Percentiles rank a stretch among this genome's conserved stretches.
phyloP scores from a whole-genome alignment of 2,113 vertebrate genomes.

The Aramus guarauna region DNA sequence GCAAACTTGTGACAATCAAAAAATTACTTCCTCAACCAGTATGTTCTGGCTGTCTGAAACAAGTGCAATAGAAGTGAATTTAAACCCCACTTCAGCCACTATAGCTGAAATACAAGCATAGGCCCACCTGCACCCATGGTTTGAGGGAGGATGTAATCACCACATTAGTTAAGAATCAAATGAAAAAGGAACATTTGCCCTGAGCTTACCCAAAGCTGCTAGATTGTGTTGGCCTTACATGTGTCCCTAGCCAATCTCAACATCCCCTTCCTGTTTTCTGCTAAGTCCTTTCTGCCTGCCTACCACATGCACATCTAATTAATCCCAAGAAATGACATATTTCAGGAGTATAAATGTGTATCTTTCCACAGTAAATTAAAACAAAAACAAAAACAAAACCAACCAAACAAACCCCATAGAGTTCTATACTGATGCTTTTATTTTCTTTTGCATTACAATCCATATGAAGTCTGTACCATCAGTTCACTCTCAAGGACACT shows the following conservation, averaged over 20 bases:
- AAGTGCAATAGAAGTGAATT: neutral
- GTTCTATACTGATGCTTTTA: neutral
- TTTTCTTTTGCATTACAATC: neutral
- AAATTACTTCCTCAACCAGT: neutral
- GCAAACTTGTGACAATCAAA: neutral
- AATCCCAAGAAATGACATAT: neutral
- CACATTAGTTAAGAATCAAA: neutral
- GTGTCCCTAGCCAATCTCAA: neutral
- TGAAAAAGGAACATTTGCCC: neutral
- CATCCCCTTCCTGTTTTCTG: accelerated
- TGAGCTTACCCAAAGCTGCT: neutral
- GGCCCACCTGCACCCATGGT: neutral
- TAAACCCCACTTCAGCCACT: neutral
- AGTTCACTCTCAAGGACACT: neutral
- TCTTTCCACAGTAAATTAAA: neutral
- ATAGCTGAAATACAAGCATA: neutral
- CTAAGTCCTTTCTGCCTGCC: neutral
- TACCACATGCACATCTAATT: neutral
- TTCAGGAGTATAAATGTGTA: neutral
- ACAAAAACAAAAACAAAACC: no score
- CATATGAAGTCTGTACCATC: neutral
- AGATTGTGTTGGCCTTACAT: neutral
- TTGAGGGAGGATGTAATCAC: neutral
- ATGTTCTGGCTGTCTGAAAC: neutral
- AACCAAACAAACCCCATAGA: neutral